Evolutionary conservation across 2,888 invertebrate genomes (phyloP).

Genomic region (Deroplatys truncata): DNA sequence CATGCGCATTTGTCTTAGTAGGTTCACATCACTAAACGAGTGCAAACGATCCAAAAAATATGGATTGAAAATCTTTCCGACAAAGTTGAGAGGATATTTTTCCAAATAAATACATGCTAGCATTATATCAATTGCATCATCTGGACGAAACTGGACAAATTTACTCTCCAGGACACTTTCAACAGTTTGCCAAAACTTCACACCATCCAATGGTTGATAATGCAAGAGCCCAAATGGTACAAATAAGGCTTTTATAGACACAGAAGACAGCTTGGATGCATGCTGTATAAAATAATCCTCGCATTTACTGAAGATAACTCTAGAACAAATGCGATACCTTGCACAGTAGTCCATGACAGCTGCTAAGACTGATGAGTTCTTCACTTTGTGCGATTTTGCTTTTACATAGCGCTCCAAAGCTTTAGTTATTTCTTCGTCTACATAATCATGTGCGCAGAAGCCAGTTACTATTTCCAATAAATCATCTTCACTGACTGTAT

Average conservation of each 20-base stretch:
- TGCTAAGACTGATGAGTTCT: slow-evolving; percentile 52
- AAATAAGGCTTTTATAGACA: slow-evolving; percentile 54
- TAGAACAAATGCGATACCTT: slow-evolving; percentile 55
- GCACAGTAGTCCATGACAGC: slow-evolving; percentile 59
- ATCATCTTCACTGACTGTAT: slow-evolving; percentile 55
- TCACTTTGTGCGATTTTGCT: slow-evolving; percentile 45
- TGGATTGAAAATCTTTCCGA: slow-evolving; percentile 55
- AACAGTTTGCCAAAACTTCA: slow-evolving; percentile 54
- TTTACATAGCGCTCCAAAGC: slow-evolving; percentile 60
- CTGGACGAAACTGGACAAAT: slow-evolving; percentile 54
- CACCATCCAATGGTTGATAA: slow-evolving; percentile 50
- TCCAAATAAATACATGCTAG: slow-evolving; percentile 61
- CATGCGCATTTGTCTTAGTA: slow-evolving; percentile 42
- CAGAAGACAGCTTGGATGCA: slow-evolving; percentile 47
- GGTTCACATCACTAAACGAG: slow-evolving; percentile 41
- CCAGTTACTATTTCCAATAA: slow-evolving; percentile 50
- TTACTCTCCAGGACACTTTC: slow-evolving; percentile 53
- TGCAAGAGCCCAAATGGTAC: slow-evolving; percentile 59
- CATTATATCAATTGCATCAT: slow-evolving; percentile 57
- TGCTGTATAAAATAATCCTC: slow-evolving; percentile 54
- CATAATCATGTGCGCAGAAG: slow-evolving; percentile 52
- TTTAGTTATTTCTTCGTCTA: slow-evolving; percentile 53
- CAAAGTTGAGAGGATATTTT: slow-evolving; percentile 57
- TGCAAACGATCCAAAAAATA: slow-evolving; percentile 58
- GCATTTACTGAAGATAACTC: slow-evolving; percentile 54